Conservation (phyloP, 2,797 vertebrate genomes). For the Chaetodon trifasciatus region DNA sequence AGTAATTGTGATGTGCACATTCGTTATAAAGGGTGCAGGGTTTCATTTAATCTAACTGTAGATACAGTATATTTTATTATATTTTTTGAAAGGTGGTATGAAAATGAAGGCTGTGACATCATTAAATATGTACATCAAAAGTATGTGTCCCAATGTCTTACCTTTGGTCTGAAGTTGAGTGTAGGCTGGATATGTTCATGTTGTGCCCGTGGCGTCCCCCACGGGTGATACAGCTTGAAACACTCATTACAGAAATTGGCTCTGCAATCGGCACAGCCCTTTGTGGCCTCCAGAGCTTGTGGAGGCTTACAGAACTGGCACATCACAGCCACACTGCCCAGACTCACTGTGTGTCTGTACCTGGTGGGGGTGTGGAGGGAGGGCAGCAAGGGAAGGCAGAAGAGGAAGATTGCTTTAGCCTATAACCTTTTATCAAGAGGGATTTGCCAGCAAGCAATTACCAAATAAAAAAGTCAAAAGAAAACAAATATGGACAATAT, state of each 20-base stretch:
- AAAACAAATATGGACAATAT: neutral
- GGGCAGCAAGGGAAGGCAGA: neutral
- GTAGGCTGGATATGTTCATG: slow-evolving; percentile 96
- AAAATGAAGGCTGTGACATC: neutral
- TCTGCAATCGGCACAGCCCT: slow-evolving; percentile 96
- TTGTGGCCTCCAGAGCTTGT: slow-evolving; percentile 92
- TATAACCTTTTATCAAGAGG: neutral
- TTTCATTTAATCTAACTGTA: neutral
- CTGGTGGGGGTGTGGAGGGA: slow-evolving; percentile 51
- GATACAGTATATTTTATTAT: neutral
- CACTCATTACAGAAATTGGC: slow-evolving; percentile 97
- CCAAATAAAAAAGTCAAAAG: neutral
- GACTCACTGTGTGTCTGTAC: slow-evolving; percentile 93
- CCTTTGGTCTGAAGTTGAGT: slow-evolving; percentile 97
- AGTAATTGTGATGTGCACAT: too few species aligned
- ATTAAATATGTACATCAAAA: neutral
- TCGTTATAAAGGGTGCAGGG: too few species aligned
- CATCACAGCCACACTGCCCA: slow-evolving; percentile 92
- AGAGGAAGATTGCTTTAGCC: neutral
- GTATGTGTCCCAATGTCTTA: slow-evolving; percentile 48
- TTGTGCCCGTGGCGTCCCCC: slow-evolving; percentile 96
- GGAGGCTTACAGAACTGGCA: slow-evolving; percentile 97
- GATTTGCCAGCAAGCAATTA: slow-evolving; percentile 1
- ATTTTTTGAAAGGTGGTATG: neutral
- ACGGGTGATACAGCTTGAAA: slow-evolving; percentile 98